These are phyloP conservation scores for Hydrolagus affinis DNA, from an alignment of 2,113 vertebrate genomes.

Conservation along the genomic window DNA sequence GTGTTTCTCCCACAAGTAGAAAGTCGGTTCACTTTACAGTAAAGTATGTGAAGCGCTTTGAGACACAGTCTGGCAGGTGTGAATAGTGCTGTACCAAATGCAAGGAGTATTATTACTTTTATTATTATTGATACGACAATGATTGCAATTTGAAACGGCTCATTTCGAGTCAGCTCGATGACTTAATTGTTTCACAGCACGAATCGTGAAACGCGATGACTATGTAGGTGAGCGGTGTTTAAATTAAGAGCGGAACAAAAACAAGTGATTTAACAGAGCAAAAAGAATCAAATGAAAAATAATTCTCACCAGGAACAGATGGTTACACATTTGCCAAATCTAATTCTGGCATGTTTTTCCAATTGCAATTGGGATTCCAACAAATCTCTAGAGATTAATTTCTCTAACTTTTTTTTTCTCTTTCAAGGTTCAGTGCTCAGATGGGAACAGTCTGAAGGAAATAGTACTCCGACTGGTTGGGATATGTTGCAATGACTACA, in stretches of 20 bases:
- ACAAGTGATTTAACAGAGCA: not conserved
- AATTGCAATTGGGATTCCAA: not conserved
- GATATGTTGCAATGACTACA: not conserved
- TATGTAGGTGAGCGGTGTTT: no score
- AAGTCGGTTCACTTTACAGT: no score
- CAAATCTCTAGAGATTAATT: not conserved
- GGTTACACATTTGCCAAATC: not conserved
- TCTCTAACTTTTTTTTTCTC: not conserved
- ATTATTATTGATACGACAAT: no score
- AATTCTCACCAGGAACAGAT: not conserved
- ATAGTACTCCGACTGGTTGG: not conserved
- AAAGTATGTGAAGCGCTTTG: no score
- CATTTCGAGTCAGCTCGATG: no score
- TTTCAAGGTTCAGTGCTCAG: not conserved
- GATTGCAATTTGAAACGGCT: no score
- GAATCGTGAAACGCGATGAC: no score
- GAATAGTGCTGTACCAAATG: no score
- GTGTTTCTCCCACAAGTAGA: no score
- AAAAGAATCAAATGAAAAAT: not conserved
- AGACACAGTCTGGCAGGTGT: no score
- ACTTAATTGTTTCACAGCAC: no score
- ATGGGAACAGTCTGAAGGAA: not conserved
- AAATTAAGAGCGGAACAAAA: not conserved
- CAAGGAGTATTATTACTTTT: no score
- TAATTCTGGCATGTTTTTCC: not conserved